Evolutionary conservation across 2,797 vertebrate genomes (phyloP).

Genomic region (Glyptemys insculpta): DNA sequence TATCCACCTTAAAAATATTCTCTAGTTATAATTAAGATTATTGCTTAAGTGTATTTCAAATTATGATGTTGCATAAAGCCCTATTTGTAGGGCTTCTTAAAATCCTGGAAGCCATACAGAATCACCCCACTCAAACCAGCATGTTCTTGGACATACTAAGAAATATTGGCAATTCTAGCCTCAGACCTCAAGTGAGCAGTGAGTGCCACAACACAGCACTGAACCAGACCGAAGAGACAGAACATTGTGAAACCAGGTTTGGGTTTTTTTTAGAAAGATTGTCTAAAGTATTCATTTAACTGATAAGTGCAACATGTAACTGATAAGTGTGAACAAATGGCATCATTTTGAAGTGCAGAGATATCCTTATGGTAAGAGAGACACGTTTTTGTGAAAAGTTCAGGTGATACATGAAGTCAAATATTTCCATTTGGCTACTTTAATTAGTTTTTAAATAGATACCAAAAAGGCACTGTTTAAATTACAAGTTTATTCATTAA

Average conservation of each 20-base stretch:
- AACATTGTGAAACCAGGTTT: neutral
- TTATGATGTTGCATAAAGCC: neutral
- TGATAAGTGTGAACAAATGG: neutral
- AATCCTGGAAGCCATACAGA: fast-evolving
- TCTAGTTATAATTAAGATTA: neutral
- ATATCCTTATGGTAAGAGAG: neutral
- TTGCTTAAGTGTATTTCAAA: neutral
- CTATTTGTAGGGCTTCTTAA: neutral
- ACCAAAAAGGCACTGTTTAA: neutral
- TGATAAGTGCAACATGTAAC: no score
- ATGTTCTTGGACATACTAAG: neutral
- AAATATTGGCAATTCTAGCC: neutral
- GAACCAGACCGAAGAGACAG: neutral
- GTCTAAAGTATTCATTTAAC: neutral
- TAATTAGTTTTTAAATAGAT: neutral
- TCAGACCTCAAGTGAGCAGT: fast-evolving
- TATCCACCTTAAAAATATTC: neutral
- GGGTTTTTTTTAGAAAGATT: neutral
- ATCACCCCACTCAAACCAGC: fast-evolving
- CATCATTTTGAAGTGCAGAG: neutral
- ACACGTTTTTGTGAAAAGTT: neutral
- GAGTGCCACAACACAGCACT: neutral
- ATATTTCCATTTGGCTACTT: neutral
- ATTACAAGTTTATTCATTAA: neutral
- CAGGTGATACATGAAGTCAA: neutral